phyloP scores from a whole-genome alignment of 92 coral and sea anemone species.

The Metridium senile region DNA sequence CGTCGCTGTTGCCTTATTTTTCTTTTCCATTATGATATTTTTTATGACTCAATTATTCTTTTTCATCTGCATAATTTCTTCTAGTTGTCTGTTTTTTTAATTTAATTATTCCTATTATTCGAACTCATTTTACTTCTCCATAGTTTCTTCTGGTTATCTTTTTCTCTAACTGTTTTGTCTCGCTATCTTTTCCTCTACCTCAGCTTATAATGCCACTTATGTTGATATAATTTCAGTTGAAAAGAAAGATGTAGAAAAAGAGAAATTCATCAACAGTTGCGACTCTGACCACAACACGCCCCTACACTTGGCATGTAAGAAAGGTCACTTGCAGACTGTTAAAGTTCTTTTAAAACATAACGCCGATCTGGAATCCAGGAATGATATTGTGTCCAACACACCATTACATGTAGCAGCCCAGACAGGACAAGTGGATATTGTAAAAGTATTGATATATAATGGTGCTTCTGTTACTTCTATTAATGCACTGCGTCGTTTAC shows the following conservation, averaged over 20 bases:
- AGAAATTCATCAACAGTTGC: conserved; percentile 41
- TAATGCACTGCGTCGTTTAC: conserved; percentile 61
- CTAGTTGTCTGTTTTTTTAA: too few species aligned
- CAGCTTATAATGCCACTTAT: background rate
- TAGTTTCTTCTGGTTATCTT: too few species aligned
- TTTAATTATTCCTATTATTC: too few species aligned
- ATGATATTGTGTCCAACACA: conserved; percentile 40
- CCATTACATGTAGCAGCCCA: conserved; percentile 84
- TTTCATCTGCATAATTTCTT: too few species aligned
- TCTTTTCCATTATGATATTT: too few species aligned
- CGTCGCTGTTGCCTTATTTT: too few species aligned
- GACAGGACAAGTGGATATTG: conserved; percentile 62
- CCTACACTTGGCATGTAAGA: conserved; percentile 55
- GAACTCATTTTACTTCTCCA: too few species aligned
- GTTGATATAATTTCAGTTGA: background rate
- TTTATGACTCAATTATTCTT: too few species aligned
- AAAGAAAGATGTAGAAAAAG: conserved; percentile 11
- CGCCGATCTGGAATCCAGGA: conserved; percentile 63
- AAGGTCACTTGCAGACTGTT: conserved; percentile 60
- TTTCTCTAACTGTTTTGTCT: background rate
- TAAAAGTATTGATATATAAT: conserved; percentile 49
- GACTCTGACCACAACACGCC: conserved; percentile 65
- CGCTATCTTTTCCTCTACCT: background rate
- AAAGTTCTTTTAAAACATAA: conserved; percentile 47
- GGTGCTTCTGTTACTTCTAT: conserved; percentile 54